Percentiles rank a stretch among this genome's conserved stretches.
These are phyloP conservation scores for Furcula furcula DNA, from an alignment of 2,888 invertebrate species.

Conservation along the genomic window DNA sequence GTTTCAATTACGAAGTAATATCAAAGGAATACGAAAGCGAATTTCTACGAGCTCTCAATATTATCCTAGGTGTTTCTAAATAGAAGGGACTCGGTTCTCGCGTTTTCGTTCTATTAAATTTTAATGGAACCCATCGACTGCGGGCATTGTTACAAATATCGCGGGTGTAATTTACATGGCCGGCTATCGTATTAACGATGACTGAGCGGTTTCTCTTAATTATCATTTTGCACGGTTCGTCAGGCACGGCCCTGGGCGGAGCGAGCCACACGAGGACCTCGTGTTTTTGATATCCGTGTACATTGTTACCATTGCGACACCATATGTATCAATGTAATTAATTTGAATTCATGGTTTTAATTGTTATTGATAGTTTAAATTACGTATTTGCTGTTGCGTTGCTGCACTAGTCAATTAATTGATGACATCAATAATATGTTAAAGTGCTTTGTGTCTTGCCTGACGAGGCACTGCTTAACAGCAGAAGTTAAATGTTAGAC, in stretches of 20 bases:
- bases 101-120: slow-evolving; percentile 58
- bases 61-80: slow-evolving; percentile 21
- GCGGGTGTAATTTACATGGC: slow-evolving; percentile 67
- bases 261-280: slow-evolving; percentile 9
- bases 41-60: too few species aligned
- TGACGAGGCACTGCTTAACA: too few species aligned
- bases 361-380: too few species aligned
- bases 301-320: neutral
- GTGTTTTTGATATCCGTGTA: slow-evolving; percentile 1
- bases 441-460: too few species aligned
- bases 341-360: neutral
- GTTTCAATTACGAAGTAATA: too few species aligned
- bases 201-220: slow-evolving; percentile 80
- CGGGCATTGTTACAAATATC: slow-evolving; percentile 67
- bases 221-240: slow-evolving; percentile 81
- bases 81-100: slow-evolving; percentile 32
- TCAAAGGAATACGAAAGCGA: too few species aligned
- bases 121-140: slow-evolving; percentile 66
- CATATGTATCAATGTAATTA: neutral
- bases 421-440: too few species aligned
- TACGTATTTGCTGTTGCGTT: too few species aligned
- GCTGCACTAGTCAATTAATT: too few species aligned
- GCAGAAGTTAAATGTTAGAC: too few species aligned
- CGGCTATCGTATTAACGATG: slow-evolving; percentile 77
- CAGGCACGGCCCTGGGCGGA: slow-evolving; percentile 59